Evolutionary conservation across 1,140 invertebrate genomes (phyloP), one percentile per base, ranked within the genome.

Genomic region (Physella acuta): DNA sequence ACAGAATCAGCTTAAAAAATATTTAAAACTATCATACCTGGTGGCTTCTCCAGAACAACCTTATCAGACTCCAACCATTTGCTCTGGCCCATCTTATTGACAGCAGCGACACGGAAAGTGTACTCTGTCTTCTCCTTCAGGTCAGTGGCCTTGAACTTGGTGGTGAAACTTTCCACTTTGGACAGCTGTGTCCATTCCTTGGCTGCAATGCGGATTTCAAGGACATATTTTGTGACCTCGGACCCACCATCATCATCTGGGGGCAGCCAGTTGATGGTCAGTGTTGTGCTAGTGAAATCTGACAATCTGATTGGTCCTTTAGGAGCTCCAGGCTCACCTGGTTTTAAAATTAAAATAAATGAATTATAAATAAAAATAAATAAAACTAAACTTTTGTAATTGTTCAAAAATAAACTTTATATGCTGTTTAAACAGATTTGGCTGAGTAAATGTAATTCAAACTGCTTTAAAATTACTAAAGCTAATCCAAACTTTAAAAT

Each of bases 241-340:
- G 94, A 92, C 36, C 97, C 97, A 78, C 97, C 97, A 87, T 99
- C 96, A 83, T 98, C 95, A 79, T 97, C 94, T 34, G 96, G 95
- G 80, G 95, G 94, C 72, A 94, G 90, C 97, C 97, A 99, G 78
- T 92, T 90, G 0, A 99, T 86, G 79, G 96, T 97, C 79, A 98
- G 89, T 0, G 93, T 78, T 1, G 93, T 77, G 20, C 65, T 68
- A 20, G 68, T 74, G 16, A 79, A 53, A 62, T 79, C 73, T 55
- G 44, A 68, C 24, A 76, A 68, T 61, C 94, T 87, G 79, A 93
- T 51, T 56, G 77, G 95, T 51, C 94, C 95, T 75, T 96, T 93
- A 0, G 95, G 95, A 79, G 93, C 92, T 34, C 90, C 89, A 56
- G 95, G 92, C 90, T 67, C 60, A 31, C 68, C 76, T 78, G 67